Conservation (phyloP, 2,113 vertebrate species). For the Eptatretus burgeri region DNA sequence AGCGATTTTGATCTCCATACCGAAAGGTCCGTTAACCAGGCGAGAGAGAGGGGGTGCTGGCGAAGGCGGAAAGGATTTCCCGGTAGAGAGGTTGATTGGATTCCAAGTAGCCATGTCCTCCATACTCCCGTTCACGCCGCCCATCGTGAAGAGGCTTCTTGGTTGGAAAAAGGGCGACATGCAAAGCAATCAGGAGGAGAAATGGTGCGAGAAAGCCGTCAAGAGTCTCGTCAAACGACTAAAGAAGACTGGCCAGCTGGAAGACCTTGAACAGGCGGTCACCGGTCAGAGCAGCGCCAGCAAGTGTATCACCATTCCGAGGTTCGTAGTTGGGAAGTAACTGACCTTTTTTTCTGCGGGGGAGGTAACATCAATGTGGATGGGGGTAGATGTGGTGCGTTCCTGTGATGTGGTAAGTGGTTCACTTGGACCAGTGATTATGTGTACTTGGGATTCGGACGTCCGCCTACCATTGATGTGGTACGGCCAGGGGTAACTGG, state of each 20-base stretch:
- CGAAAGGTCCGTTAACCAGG: no score
- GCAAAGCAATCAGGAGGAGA: slow-evolving; percentile 2
- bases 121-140: slow-evolving; percentile 87
- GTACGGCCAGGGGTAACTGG: no score
- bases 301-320: slow-evolving; percentile 2
- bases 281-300: not conserved
- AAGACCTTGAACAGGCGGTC: not conserved
- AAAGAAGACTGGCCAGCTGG: slow-evolving; percentile 1
- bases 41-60: not conserved
- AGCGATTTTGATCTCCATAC: no score
- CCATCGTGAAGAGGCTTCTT: slow-evolving; percentile 75
- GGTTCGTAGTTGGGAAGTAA: not conserved
- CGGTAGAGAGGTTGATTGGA: not conserved
- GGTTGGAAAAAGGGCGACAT: slow-evolving; percentile 46
- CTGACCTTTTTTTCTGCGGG: no score
- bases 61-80: not conserved
- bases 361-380: no score
- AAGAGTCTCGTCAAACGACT: slow-evolving; percentile 3
- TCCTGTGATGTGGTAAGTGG: no score
- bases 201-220: slow-evolving; percentile 6
- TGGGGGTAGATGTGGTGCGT: no score
- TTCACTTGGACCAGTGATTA: no score
- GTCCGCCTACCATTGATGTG: no score
- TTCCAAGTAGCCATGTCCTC: slow-evolving; percentile 40
- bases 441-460: no score